Percentiles rank a stretch among this genome's conserved stretches.
Conservation (phyloP, 23 tunicate species). For the Corella eumyota region DNA sequence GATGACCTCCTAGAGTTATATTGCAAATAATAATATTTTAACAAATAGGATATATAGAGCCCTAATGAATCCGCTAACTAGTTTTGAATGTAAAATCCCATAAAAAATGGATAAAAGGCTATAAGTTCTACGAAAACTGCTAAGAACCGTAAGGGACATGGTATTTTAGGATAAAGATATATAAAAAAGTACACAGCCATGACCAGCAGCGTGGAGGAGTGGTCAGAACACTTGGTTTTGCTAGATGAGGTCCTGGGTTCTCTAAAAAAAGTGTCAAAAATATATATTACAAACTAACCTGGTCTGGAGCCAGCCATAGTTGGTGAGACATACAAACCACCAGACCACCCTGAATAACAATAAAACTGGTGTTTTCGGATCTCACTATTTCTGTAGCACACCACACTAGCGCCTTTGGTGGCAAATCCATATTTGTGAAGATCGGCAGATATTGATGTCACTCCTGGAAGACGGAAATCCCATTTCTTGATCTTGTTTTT, state of each 20-base stretch:
- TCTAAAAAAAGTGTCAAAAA: not conserved
- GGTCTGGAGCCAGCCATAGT: conserved; percentile 97
- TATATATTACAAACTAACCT: conserved; percentile 14
- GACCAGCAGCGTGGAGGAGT: not conserved
- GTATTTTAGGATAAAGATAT: not conserved
- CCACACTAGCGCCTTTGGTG: conserved; percentile 87
- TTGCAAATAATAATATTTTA: too few relatives aligned
- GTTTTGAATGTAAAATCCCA: too few relatives aligned
- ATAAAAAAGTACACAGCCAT: too few relatives aligned
- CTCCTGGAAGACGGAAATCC: conserved; percentile 83
- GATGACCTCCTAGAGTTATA: conserved; percentile 61
- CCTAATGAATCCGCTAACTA: too few relatives aligned
- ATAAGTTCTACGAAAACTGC: too few relatives aligned
- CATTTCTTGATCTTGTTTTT: conserved; percentile 38
- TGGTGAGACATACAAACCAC: conserved; percentile 92
- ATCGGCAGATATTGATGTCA: conserved; percentile 89
- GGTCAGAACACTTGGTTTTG: too few relatives aligned
- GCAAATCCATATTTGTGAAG: conserved; percentile 89
- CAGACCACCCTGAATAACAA: conserved; percentile 73
- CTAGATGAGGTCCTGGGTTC: too few relatives aligned
- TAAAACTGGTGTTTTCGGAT: conserved; percentile 79
- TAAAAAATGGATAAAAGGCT: too few relatives aligned
- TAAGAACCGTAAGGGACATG: not conserved
- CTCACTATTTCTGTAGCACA: conserved; percentile 44
- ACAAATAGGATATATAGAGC: too few relatives aligned